These are phyloP conservation scores for Carassius carassius DNA, from an alignment of 2,113 vertebrate species.

Conservation along the genomic window DNA sequence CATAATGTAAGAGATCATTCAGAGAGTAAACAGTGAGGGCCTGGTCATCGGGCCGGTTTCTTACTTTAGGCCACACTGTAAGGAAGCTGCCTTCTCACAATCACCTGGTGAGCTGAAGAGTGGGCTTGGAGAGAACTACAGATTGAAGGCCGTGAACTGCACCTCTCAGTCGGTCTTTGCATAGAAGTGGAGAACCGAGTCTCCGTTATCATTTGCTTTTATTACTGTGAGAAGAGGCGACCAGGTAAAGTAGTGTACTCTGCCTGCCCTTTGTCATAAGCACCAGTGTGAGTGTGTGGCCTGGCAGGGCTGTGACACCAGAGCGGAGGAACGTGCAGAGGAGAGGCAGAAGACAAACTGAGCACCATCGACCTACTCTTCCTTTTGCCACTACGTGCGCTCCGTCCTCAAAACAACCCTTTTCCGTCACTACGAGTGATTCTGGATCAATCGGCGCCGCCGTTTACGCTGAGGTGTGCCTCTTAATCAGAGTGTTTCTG, in stretches of 20 bases:
- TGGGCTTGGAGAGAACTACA: slow-evolving; percentile 25
- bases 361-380: slow-evolving; percentile 32
- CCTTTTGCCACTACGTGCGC: background rate
- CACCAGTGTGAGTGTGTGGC: slow-evolving; percentile 70
- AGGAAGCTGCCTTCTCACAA: slow-evolving; percentile 52
- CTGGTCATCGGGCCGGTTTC: slow-evolving; percentile 19
- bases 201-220: slow-evolving; percentile 68
- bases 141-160: slow-evolving; percentile 61
- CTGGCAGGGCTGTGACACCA: background rate
- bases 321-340: slow-evolving; percentile 24
- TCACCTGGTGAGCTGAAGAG: background rate
- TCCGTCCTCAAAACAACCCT: slow-evolving; percentile 11
- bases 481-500: slow-evolving; percentile 46
- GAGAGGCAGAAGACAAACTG: slow-evolving; percentile 50
- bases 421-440: slow-evolving; percentile 8
- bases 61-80: slow-evolving; percentile 30
- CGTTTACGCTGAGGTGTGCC: slow-evolving; percentile 10
- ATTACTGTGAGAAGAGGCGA: slow-evolving; percentile 44
- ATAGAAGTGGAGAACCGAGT: slow-evolving; percentile 77
- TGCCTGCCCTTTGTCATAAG: slow-evolving; percentile 70
- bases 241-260: slow-evolving; percentile 54
- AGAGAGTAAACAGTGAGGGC: slow-evolving; percentile 52
- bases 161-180: slow-evolving; percentile 74
- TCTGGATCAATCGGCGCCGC: background rate
- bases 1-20: slow-evolving; percentile 40